Evolutionary conservation across 53 echinoderm and acorn worm genomes (phyloP).

Genomic region (Arbacia lixula): DNA sequence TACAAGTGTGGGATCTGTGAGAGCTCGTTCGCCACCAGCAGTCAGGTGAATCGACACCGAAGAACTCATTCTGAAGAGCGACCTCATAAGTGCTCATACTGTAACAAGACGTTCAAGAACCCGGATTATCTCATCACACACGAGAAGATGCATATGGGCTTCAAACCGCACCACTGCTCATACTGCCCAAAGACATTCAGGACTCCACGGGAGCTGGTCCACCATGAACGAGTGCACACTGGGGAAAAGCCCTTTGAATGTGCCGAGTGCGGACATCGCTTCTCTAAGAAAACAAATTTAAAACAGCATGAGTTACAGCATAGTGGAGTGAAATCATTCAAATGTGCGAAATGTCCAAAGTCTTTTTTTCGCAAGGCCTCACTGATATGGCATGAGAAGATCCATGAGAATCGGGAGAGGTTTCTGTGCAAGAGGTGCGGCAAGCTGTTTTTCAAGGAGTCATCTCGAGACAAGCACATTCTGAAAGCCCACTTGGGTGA

Average conservation of each 20-base stretch:
- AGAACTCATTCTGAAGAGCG: slow-evolving; percentile 62
- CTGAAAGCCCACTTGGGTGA: slow-evolving; percentile 10
- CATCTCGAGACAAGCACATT: slow-evolving; percentile 35
- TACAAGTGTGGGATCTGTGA: slow-evolving; percentile 54
- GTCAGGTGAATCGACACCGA: slow-evolving; percentile 56
- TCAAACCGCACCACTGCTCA: slow-evolving; percentile 38
- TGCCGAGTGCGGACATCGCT: slow-evolving; percentile 37
- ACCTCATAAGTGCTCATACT: slow-evolving; percentile 59
- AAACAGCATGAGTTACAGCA: slow-evolving; percentile 56
- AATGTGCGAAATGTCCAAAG: slow-evolving; percentile 51
- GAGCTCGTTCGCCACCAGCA: slow-evolving; percentile 56
- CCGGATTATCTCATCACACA: slow-evolving; percentile 46
- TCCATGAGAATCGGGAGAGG: slow-evolving; percentile 38
- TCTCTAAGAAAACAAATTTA: slow-evolving; percentile 54
- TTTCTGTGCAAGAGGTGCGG: slow-evolving; percentile 56
- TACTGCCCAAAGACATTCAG: slow-evolving; percentile 49
- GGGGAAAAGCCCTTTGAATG: slow-evolving; percentile 56
- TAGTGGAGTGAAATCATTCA: slow-evolving; percentile 53
- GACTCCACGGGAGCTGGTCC: slow-evolving; percentile 24
- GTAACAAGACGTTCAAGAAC: slow-evolving; percentile 64
- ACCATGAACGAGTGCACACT: slow-evolving; percentile 48
- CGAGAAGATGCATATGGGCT: slow-evolving; percentile 50
- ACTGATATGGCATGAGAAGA: slow-evolving; percentile 41
- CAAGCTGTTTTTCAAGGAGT: slow-evolving; percentile 54
- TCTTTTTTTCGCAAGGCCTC: slow-evolving; percentile 32